phyloP scores from a whole-genome alignment of 2,797 vertebrate species.

The Eulemur rubriventer region DNA sequence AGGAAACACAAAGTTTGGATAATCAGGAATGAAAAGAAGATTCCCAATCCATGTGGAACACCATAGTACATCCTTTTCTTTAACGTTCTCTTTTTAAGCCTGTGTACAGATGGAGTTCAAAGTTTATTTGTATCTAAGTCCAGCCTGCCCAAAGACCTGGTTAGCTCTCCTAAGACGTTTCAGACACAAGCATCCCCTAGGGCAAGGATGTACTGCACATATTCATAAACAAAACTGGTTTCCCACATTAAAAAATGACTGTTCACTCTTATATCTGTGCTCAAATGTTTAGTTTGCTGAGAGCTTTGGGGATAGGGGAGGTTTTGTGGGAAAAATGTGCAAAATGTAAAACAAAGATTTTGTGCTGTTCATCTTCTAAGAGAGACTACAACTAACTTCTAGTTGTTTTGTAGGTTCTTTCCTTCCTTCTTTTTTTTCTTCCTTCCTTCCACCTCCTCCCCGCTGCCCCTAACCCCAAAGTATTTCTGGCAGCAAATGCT shows the following conservation, averaged over 20 bases:
- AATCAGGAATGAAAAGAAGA: not conserved
- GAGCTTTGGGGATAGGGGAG: not conserved
- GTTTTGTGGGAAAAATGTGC: not conserved
- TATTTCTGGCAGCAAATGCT: not conserved
- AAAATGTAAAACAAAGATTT: conserved; percentile 9
- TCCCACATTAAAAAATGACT: not conserved
- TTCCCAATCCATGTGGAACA: not conserved
- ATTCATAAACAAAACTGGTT: not conserved
- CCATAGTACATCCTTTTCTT: not conserved
- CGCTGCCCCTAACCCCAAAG: not conserved
- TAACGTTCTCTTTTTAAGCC: not conserved
- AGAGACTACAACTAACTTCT: not conserved
- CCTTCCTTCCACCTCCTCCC: no score
- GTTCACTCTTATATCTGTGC: not conserved
- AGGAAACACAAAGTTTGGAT: conserved; percentile 5
- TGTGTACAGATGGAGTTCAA: not conserved
- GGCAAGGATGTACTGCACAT: not conserved
- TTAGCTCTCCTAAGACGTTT: not conserved
- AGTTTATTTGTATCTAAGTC: not conserved
- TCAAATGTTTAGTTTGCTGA: conserved; percentile 12
- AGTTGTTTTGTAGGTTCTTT: not conserved
- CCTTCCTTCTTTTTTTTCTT: not conserved
- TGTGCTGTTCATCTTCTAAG: not conserved
- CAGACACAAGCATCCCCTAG: not conserved
- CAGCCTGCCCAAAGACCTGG: not conserved